Evolutionary conservation across 2,113 vertebrate species (phyloP).

Genomic region (Hylia prasina): DNA sequence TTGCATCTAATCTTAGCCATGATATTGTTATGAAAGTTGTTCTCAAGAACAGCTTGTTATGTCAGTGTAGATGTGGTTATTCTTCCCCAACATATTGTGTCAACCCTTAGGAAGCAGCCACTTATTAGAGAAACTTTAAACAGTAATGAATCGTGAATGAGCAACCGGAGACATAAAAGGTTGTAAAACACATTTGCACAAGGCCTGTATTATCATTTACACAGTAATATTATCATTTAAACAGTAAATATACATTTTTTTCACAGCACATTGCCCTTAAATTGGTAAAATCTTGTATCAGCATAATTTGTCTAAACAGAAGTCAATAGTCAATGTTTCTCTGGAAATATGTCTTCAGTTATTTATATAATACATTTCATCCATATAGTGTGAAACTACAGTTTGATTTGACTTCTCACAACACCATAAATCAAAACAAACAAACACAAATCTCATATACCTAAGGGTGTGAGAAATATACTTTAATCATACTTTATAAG

Average conservation of each 20-base stretch:
- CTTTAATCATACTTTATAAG: neutral
- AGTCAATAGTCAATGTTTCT: neutral
- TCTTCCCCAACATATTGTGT: neutral
- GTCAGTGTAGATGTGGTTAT: neutral
- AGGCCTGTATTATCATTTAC: neutral
- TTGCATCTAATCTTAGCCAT: neutral
- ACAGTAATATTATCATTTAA: neutral
- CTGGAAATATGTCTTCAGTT: neutral
- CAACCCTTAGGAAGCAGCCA: neutral
- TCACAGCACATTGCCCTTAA: neutral
- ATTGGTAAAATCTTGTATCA: neutral
- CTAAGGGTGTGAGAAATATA: neutral
- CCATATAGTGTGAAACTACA: neutral
- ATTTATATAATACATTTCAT: neutral
- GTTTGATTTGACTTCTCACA: neutral
- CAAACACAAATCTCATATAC: neutral
- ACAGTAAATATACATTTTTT: neutral
- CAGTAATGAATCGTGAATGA: neutral
- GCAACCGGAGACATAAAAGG: neutral
- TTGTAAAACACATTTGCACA: neutral
- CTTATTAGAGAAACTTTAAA: neutral
- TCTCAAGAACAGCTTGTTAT: neutral
- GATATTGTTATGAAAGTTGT: neutral
- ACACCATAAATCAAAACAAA: neutral
- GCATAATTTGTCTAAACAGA: neutral